Percentiles rank a stretch among this genome's conserved stretches.
phyloP scores from a whole-genome alignment of 2,113 vertebrate genomes.

The Ptilorrhoa leucosticta region DNA sequence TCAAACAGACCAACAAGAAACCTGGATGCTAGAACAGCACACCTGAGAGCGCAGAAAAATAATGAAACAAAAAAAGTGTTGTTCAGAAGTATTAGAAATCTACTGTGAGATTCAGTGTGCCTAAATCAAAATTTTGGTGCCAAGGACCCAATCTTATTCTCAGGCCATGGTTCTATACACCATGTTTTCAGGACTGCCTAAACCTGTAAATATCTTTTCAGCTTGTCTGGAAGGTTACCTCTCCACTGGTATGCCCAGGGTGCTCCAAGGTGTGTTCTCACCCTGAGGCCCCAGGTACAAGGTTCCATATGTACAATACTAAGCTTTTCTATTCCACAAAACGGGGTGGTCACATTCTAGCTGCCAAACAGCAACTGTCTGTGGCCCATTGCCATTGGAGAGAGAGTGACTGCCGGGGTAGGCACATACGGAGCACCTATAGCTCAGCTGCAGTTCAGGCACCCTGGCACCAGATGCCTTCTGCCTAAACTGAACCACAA shows the following conservation, averaged over 20 bases:
- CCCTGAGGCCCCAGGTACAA: not conserved
- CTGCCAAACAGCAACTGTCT: not conserved
- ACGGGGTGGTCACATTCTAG: not conserved
- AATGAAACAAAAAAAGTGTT: not conserved
- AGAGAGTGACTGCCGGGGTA: accelerated
- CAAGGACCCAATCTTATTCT: not conserved
- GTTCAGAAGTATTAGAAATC: not conserved
- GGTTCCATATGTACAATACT: not conserved
- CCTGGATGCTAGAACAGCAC: not conserved
- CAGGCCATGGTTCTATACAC: not conserved
- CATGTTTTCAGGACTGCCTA: not conserved
- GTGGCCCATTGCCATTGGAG: not conserved
- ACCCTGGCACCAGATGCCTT: not conserved
- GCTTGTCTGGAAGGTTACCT: not conserved
- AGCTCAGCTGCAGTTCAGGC: not conserved
- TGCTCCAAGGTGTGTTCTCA: not conserved
- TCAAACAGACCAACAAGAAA: not conserved
- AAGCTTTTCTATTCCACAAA: not conserved
- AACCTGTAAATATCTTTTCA: not conserved
- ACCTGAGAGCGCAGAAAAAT: not conserved
- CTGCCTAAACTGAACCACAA: not conserved
- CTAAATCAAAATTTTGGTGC: not conserved
- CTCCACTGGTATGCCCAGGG: not conserved
- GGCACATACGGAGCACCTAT: accelerated
- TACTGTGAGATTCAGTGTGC: not conserved